These are phyloP conservation scores for Thereva unica DNA, from an alignment of 2,888 invertebrate species.

Conservation along the genomic window DNA sequence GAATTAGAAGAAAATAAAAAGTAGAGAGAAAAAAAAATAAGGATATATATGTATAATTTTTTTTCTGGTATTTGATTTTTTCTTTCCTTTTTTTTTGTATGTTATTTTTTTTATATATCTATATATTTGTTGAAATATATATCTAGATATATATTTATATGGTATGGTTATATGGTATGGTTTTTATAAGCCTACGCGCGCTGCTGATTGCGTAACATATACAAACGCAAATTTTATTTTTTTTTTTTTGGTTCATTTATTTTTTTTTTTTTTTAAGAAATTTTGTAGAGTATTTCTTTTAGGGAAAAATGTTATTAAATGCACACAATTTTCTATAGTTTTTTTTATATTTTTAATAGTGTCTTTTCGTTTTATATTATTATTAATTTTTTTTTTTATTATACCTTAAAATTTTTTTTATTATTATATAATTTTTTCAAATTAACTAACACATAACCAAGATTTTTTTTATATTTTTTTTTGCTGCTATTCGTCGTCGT, in stretches of 20 bases:
- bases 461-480: no score
- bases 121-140: no score
- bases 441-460: slow-evolving; percentile 28
- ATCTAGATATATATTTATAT: no score
- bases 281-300: neutral
- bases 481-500: no score
- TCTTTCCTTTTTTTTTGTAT: neutral
- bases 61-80: neutral
- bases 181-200: slow-evolving; percentile 18
- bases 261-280: slow-evolving; percentile 5
- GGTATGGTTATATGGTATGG: no score
- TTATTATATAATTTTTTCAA: slow-evolving; percentile 29
- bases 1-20: neutral
- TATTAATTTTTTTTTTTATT: slow-evolving; percentile 7
- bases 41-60: neutral
- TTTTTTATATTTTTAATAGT: no score
- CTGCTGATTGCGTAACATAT: slow-evolving; percentile 41
- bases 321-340: no score
- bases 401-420: slow-evolving; percentile 8
- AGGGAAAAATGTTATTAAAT: no score
- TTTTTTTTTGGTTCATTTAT: slow-evolving; percentile 7
- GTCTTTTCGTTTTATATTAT: slow-evolving; percentile 2
- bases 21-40: neutral
- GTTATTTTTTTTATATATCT: no score
- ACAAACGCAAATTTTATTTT: slow-evolving; percentile 19